phyloP scores from a whole-genome alignment of 2,888 invertebrate species.

The Eupithecia subfuscata region DNA sequence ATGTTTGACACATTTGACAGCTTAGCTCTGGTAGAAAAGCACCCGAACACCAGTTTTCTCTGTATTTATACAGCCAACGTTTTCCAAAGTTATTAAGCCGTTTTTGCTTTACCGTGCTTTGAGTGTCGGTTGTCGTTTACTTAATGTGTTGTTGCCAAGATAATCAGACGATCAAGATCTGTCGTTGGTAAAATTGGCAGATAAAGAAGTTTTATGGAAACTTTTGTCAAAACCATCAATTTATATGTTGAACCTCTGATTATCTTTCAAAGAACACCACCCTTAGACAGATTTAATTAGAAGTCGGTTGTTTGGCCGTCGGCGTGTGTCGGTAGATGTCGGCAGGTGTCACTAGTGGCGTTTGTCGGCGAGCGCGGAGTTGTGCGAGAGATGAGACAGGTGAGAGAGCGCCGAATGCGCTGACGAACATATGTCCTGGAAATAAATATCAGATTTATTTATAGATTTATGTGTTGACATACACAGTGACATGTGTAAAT shows the following conservation, averaged over 20 bases:
- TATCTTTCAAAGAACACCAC: neutral
- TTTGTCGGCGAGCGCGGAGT: constrained; percentile 60
- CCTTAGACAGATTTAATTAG: neutral
- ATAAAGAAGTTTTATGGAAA: neutral
- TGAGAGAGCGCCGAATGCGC: constrained; percentile 82
- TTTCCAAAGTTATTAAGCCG: neutral
- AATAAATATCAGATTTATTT: neutral
- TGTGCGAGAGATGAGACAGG: constrained; percentile 73
- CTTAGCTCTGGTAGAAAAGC: neutral
- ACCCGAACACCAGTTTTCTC: neutral
- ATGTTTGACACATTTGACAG: neutral
- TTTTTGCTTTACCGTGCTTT: neutral
- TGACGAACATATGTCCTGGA: constrained; percentile 72
- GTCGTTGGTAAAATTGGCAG: neutral
- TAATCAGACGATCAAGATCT: neutral
- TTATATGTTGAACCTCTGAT: neutral
- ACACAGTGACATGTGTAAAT: neutral
- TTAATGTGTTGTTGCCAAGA: neutral
- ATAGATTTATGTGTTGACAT: neutral
- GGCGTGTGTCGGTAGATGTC: constrained; percentile 2
- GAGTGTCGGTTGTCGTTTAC: neutral
- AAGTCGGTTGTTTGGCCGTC: neutral
- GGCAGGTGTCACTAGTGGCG: constrained; percentile 50
- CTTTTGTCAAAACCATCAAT: neutral
- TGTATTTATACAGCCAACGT: neutral